Evolutionary conservation across 2,113 vertebrate genomes (phyloP).

Genomic region (Coryphaenoides rupestris): DNA sequence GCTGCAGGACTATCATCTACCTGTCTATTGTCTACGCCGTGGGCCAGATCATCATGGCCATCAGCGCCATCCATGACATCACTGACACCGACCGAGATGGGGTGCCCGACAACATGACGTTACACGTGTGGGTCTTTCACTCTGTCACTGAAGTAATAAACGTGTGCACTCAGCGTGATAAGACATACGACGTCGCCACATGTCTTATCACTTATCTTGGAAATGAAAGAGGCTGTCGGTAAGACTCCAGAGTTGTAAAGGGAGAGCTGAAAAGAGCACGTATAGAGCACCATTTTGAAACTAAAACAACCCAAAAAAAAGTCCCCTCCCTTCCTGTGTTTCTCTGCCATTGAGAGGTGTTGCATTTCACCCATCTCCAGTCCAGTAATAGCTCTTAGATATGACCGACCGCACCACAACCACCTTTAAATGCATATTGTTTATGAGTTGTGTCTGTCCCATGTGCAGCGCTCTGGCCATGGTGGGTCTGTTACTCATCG

Average conservation of each 20-base stretch:
- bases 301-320: no score
- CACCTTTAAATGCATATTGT: background rate
- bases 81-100: conserved; percentile 75
- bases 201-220: no score
- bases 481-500: conserved; percentile 86
- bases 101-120: conserved; percentile 52
- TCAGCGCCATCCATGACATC: conserved; percentile 86
- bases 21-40: conserved; percentile 85
- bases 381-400: no score
- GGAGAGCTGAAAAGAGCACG: no score
- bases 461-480: conserved; percentile 77
- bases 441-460: conserved; percentile 18
- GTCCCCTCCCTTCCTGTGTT: no score
- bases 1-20: conserved; percentile 85
- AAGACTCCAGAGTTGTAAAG: no score
- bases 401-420: background rate
- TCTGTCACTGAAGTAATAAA: background rate
- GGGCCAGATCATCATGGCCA: conserved; percentile 78
- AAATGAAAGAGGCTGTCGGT: no score
- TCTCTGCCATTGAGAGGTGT: no score
- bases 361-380: no score
- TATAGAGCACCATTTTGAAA: no score
- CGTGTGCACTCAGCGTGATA: no score
- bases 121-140: conserved; percentile 83
- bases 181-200: no score